phyloP scores from a whole-genome alignment of 1,140 invertebrate species.

The Drosophila quadrilineata region DNA sequence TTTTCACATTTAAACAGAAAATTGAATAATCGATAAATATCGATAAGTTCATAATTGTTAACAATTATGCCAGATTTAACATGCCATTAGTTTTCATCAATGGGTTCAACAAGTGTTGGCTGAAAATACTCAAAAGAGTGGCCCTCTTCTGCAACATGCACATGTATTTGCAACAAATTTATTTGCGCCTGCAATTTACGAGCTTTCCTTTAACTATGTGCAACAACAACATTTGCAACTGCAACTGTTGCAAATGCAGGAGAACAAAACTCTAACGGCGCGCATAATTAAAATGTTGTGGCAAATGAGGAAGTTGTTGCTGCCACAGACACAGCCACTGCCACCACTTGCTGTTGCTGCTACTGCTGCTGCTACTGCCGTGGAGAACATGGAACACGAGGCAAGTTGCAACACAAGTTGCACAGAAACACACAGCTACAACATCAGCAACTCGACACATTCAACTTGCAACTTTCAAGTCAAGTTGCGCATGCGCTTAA shows the following conservation, averaged over 20 bases:
- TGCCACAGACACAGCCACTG: conserved; percentile 10
- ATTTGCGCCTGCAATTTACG: conserved; percentile 73
- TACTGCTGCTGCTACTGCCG: conserved; percentile 4
- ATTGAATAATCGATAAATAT: too few species aligned
- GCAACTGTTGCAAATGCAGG: conserved; percentile 14
- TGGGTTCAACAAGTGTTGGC: conserved; percentile 18
- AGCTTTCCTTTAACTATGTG: conserved; percentile 32
- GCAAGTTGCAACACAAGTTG: conserved; percentile 24
- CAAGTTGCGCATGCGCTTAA: conserved; percentile 69
- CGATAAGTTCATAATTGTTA: too few species aligned
- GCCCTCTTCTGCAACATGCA: conserved; percentile 49
- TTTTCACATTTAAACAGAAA: too few species aligned
- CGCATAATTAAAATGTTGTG: conserved; percentile 75
- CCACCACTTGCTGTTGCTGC: conserved; percentile 4
- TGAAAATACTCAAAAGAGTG: conserved; percentile 6
- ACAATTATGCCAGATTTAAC: conserved; percentile 17
- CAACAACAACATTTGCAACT: conserved; percentile 1
- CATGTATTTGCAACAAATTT: conserved; percentile 75
- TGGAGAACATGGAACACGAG: conserved; percentile 30
- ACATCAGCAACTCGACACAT: conserved; percentile 9
- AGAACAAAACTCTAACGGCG: conserved; percentile 51
- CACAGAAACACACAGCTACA: conserved; percentile 23
- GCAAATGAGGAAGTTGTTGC: conserved; percentile 72
- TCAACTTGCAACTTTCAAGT: conserved; percentile 37
- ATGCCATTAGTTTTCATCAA: conserved; percentile 49